Evolutionary conservation across 2,888 invertebrate genomes (phyloP), one percentile per base, ranked within the genome.

Genomic region (Eubasilissa splendida): DNA sequence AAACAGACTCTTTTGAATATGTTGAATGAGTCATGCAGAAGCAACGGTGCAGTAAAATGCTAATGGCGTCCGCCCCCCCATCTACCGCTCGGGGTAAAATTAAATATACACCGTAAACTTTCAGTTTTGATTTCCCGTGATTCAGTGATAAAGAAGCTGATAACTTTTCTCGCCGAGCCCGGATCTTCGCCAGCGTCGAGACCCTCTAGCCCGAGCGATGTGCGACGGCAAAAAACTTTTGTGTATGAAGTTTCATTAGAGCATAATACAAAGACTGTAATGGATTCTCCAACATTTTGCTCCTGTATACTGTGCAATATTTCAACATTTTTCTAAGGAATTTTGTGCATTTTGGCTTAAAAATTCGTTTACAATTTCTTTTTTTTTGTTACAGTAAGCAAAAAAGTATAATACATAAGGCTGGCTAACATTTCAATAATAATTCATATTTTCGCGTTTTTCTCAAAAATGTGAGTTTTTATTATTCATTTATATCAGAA

Each of bases 191-290:
- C 52, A 11, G n/a, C 22, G n/a, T 42, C 68, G 33, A 68, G 52
- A 52, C 14, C 14, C 52, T n/a, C 52, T 52, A 52, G 33, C 68
- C n/a, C 52, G 50, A 50, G 22, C 50, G 68, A 33, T n/a, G 50
- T n/a, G 22, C 50, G 68, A 33, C 4, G 33, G 50, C n/a, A 52
- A 68, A 53, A 50, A 68, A 68, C 52, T 68, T 68, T 7, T 68
- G n/a, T 14, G 68, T 50, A 68, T 68, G 68, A 52, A 68, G 68
- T 68, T 52, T 68, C 68, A 68, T 50, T 68, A 68, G 22, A 53
- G 53, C 68, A 14, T 50, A 10, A 33, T 31, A 63, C 12, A 63
- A 50, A 68, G 68, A 12, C 42, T n/a, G 68, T 52, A 68, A 68
- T 68, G 50, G 68, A 50, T 68, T 68, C 68, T 53, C 52, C 14